Percentiles rank a stretch among this genome's conserved stretches.
phyloP scores from a whole-genome alignment of 2,113 vertebrate genomes.

The Oxygymnocypris stewartii region DNA sequence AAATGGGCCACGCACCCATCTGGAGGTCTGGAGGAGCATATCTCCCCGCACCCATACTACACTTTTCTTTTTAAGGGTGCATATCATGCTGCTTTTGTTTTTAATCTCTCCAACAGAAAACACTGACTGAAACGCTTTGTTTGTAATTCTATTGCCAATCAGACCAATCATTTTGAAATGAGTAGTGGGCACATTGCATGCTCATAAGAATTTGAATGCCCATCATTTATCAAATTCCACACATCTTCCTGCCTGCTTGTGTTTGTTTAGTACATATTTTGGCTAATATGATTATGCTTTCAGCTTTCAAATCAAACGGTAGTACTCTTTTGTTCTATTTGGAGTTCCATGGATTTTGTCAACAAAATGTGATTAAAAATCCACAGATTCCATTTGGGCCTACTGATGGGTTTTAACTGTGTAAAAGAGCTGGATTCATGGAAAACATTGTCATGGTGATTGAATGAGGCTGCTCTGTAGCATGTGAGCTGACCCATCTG shows the following conservation, averaged over 20 bases:
- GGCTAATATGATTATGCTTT: not conserved
- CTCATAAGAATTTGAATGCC: not conserved
- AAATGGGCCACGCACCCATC: slow-evolving; percentile 47
- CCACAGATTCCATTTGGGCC: not conserved
- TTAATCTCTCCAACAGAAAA: not conserved
- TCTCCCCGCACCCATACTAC: not conserved
- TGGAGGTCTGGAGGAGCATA: not conserved
- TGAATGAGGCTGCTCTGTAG: slow-evolving; percentile 32
- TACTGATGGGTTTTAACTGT: slow-evolving; percentile 23
- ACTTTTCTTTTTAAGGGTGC: not conserved
- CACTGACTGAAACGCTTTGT: not conserved
- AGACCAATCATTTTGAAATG: slow-evolving; percentile 38
- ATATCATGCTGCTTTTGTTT: not conserved
- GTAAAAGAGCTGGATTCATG: slow-evolving; percentile 26
- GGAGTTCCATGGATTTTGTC: not conserved
- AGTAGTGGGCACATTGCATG: not conserved
- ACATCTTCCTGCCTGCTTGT: not conserved
- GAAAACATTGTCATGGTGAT: slow-evolving; percentile 45
- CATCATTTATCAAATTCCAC: not conserved
- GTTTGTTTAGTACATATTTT: slow-evolving; percentile 4
- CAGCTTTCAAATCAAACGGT: not conserved
- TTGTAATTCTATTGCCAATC: not conserved
- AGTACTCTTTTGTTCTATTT: not conserved
- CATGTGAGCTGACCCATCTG: slow-evolving; percentile 53
- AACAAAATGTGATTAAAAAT: not conserved